Evolutionary conservation across 2,113 vertebrate species (phyloP).

Genomic region (Pseudorectes ferrugineus): DNA sequence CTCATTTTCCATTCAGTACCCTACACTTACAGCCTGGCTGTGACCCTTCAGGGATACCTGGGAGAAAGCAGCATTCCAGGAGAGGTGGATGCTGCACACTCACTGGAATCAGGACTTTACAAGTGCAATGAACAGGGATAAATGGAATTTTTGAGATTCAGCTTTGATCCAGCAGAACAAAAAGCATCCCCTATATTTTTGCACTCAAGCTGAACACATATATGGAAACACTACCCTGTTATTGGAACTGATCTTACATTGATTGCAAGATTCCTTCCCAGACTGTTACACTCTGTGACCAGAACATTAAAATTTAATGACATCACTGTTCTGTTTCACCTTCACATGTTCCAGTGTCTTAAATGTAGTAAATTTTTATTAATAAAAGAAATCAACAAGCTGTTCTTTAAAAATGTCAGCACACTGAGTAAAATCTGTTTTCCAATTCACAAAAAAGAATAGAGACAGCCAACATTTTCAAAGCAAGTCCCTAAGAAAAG

Average conservation of each 20-base stretch:
- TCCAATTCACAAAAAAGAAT: not conserved
- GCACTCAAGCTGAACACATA: not conserved
- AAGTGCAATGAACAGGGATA: not conserved
- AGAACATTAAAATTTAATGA: not conserved
- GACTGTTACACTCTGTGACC: not conserved
- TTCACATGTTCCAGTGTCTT: not conserved
- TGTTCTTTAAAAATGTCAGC: not conserved
- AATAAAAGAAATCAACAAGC: not conserved
- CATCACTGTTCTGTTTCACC: not conserved
- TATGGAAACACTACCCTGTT: not conserved
- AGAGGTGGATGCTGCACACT: not conserved
- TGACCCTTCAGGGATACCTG: not conserved
- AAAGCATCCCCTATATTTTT: not conserved
- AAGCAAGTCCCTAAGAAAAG: not conserved
- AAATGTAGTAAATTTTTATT: not conserved
- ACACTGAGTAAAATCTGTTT: not conserved
- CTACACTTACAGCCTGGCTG: not conserved
- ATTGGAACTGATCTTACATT: not conserved
- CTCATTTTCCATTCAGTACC: not conserved
- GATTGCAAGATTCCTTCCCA: not conserved
- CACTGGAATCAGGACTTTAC: not conserved
- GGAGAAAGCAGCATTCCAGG: not conserved
- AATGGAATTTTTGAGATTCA: not conserved
- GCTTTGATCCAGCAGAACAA: not conserved
- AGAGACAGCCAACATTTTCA: not conserved